Evolutionary conservation across 2,113 vertebrate species (phyloP).

Genomic region (Dipodomys ordii): DNA sequence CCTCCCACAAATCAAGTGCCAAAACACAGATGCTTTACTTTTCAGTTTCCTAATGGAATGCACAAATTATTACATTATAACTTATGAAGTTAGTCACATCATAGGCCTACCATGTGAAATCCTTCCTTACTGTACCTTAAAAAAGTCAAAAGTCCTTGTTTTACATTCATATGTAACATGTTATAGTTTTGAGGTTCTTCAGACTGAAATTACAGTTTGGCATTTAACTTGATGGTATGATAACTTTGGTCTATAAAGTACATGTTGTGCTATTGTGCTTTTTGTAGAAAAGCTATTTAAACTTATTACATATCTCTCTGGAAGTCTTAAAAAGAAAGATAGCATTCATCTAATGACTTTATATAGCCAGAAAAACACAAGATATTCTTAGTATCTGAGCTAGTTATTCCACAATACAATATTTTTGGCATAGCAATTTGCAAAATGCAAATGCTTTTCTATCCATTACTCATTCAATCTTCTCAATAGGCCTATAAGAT

Average conservation of each 20-base stretch:
- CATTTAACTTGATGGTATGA: slow-evolving; percentile 22
- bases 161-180: neutral
- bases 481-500: neutral
- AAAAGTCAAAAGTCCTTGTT: neutral
- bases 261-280: neutral
- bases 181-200: neutral
- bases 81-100: neutral
- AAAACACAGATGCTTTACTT: slow-evolving; percentile 32
- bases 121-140: neutral
- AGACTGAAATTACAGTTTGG: slow-evolving; percentile 23
- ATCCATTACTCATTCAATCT: slow-evolving; percentile 16
- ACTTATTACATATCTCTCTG: neutral
- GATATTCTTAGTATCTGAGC: neutral
- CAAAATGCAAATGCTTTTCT: slow-evolving; percentile 16
- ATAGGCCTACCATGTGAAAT: slow-evolving; percentile 19
- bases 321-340: neutral
- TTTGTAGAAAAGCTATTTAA: slow-evolving; percentile 35
- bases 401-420: slow-evolving; percentile 41
- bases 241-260: neutral
- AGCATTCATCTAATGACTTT: neutral
- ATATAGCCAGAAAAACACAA: neutral
- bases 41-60: neutral
- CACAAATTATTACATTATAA: slow-evolving; percentile 26
- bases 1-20: neutral
- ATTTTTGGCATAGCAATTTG: neutral